A percentile compares a stretch with the other conserved stretches of the same genome.
These are phyloP conservation scores for Phyto melanocephala DNA, from an alignment of 2,888 invertebrate species.

Conservation along the genomic window DNA sequence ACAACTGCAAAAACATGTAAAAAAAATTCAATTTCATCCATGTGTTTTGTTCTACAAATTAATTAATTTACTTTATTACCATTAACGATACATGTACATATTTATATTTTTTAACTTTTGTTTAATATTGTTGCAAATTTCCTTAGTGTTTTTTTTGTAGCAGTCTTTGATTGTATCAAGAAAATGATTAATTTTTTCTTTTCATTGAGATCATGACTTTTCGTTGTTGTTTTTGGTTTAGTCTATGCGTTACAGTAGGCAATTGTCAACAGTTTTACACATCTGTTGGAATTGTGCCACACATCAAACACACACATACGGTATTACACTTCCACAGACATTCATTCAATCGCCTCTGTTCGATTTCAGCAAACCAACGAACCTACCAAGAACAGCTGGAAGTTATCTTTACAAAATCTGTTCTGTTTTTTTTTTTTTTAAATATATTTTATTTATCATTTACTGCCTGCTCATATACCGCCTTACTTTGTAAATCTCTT, in stretches of 20 bases:
- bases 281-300: constrained; percentile 61
- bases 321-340: not conserved
- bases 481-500: not conserved
- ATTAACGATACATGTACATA: not conserved
- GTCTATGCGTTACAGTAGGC: constrained; percentile 32
- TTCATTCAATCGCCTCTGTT: constrained; percentile 15
- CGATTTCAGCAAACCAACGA: not conserved
- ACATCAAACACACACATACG: not conserved
- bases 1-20: not conserved
- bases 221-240: not conserved
- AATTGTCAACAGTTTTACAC: constrained; percentile 56
- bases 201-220: not conserved
- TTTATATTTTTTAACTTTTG: not conserved
- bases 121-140: not conserved
- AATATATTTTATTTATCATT: not conserved
- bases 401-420: constrained; percentile 40
- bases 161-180: constrained; percentile 47
- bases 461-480: constrained; percentile 24
- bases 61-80: constrained; percentile 47
- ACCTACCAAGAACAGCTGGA: constrained; percentile 49
- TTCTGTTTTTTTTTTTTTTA: not conserved
- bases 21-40: no score
- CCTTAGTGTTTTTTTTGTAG: constrained; percentile 12
- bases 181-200: constrained; percentile 60
- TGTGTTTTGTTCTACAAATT: constrained; percentile 48